Percentiles rank a stretch among this genome's conserved stretches.
Evolutionary conservation across 2,797 vertebrate species (phyloP).

Genomic region (Octomys mimax): DNA sequence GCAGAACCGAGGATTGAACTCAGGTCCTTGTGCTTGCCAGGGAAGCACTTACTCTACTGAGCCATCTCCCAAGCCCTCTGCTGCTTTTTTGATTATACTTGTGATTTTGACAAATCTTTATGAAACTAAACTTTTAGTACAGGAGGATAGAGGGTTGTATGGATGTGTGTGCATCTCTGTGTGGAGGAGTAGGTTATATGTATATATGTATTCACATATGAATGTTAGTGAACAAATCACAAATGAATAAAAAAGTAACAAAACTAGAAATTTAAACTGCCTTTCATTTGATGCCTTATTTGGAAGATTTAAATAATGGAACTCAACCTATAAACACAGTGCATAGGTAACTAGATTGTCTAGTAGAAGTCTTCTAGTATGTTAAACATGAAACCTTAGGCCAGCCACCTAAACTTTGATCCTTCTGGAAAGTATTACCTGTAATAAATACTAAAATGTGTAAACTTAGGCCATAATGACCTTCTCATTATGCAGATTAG

Average conservation of each 20-base stretch:
- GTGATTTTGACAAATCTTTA: background rate
- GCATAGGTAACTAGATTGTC: background rate
- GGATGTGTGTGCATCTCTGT: background rate
- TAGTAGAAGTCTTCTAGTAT: background rate
- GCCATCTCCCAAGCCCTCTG: too few relatives aligned
- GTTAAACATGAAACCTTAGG: background rate
- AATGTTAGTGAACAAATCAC: background rate
- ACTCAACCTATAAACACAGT: background rate
- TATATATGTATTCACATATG: background rate
- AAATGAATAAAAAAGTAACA: background rate
- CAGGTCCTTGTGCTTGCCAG: too few relatives aligned
- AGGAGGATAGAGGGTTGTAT: background rate
- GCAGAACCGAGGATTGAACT: too few relatives aligned
- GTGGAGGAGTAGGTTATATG: background rate
- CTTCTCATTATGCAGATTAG: background rate
- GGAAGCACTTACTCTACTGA: too few relatives aligned
- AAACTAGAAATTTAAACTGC: background rate
- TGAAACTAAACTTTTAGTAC: background rate
- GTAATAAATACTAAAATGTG: background rate
- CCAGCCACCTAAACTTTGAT: background rate
- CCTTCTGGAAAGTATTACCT: background rate
- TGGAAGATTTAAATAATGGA: background rate
- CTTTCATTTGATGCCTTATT: background rate
- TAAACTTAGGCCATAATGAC: background rate
- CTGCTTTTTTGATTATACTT: background rate